These are phyloP conservation scores for Carduelis carduelis DNA, from an alignment of 2,797 vertebrate species.

Conservation along the genomic window DNA sequence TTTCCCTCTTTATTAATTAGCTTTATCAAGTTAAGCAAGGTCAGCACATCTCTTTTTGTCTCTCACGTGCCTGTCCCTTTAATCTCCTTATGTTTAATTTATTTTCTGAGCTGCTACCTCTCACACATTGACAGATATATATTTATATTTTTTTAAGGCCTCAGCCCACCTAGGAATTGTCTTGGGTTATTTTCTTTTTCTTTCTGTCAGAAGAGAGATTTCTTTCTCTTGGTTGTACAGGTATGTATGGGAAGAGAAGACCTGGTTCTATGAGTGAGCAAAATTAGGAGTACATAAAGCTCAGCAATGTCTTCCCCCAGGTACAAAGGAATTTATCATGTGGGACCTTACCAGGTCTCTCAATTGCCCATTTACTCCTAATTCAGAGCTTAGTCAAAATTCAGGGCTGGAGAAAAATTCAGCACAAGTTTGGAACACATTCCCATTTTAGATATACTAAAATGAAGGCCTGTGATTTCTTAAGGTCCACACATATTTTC, in stretches of 20 bases:
- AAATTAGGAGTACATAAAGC: background rate
- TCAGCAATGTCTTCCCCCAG: background rate
- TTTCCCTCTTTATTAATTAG: slow-evolving; percentile 50
- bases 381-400: background rate
- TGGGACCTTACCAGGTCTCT: background rate
- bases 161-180: background rate
- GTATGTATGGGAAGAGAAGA: background rate
- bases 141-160: background rate
- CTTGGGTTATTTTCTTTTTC: background rate
- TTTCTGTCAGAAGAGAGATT: background rate
- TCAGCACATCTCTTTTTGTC: slow-evolving; percentile 16
- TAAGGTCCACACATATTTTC: background rate
- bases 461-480: background rate
- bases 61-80: slow-evolving; percentile 16
- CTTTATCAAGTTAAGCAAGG: slow-evolving; percentile 48
- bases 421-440: background rate
- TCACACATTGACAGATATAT: background rate
- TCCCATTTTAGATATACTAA: background rate
- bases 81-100: slow-evolving; percentile 55
- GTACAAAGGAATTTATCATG: background rate
- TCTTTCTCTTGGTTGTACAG: background rate
- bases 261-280: background rate
- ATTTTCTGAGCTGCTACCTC: slow-evolving; percentile 4
- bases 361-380: background rate
- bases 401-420: background rate